Conservation (phyloP, 2,888 invertebrate species). For the Ophion ellenae region DNA sequence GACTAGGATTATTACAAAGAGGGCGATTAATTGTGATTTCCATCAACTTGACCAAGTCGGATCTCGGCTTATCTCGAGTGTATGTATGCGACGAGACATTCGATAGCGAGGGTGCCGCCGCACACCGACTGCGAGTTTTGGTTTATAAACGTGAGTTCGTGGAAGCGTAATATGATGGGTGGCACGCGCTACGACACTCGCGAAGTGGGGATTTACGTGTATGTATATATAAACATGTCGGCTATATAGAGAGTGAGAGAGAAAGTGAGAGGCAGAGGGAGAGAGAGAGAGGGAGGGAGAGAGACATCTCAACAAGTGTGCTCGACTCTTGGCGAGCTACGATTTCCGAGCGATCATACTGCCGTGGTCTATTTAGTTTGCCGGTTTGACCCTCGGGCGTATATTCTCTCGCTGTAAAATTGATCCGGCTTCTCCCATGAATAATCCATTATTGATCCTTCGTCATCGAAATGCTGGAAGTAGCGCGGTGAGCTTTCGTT, state of each 20-base stretch:
- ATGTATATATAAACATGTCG: neutral
- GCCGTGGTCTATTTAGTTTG: neutral
- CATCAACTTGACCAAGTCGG: neutral
- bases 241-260: neutral
- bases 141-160: conserved; percentile 27
- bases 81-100: neutral
- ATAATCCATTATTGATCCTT: neutral
- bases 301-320: conserved; percentile 25
- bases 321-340: neutral
- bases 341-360: conserved; percentile 1
- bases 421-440: conserved; percentile 12
- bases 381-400: neutral
- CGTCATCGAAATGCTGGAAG: neutral
- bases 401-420: neutral
- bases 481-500: neutral
- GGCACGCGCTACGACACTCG: conserved; percentile 45
- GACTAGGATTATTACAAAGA: neutral
- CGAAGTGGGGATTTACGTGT: neutral
- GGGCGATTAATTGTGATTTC: neutral
- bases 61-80: neutral
- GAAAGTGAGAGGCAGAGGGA: no score
- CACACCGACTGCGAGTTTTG: conserved; percentile 6
- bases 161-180: conserved; percentile 43
- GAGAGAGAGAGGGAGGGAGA: neutral
- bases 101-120: neutral